A percentile compares a stretch with the other conserved stretches of the same genome.
These are phyloP conservation scores for Ichneumoninae sp. DNA, from an alignment of 2,888 invertebrate genomes.

Conservation along the genomic window DNA sequence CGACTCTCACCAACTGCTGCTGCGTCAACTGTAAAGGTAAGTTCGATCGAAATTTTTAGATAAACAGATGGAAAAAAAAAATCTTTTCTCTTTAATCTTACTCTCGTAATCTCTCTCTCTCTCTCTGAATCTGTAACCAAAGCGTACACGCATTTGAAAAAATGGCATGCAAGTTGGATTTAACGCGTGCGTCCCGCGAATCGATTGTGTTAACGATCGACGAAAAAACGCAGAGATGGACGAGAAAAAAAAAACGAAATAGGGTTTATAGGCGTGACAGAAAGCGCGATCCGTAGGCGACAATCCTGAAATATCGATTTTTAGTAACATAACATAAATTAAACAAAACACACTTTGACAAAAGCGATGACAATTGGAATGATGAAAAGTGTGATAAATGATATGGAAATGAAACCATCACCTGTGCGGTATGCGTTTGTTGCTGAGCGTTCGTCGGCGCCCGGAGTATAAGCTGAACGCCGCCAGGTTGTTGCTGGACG, in stretches of 20 bases:
- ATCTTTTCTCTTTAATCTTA: conserved; percentile 11
- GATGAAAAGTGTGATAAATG: conserved; percentile 68
- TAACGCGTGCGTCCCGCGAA: neutral
- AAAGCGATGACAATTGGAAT: conserved; percentile 40
- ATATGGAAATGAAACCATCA: conserved; percentile 78
- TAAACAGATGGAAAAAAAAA: conserved; percentile 1
- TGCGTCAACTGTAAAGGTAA: conserved; percentile 81
- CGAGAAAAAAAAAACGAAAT: no score
- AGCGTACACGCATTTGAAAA: conserved; percentile 41
- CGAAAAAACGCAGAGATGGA: conserved; percentile 6
- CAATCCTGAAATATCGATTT: conserved; percentile 27
- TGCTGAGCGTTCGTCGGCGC: conserved; percentile 86
- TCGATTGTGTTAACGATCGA: conserved; percentile 17
- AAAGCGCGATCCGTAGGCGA: conserved; percentile 22
- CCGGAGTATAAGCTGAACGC: conserved; percentile 90
- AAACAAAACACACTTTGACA: neutral
- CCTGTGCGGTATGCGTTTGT: conserved; percentile 84
- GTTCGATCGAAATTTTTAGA: conserved; percentile 25
- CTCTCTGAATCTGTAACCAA: conserved; percentile 52
- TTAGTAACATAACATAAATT: conserved; percentile 18
- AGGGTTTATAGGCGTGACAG: no score
- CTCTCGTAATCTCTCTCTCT: conserved; percentile 27
- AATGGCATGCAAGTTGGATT: conserved; percentile 29
- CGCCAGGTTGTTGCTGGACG: conserved; percentile 88
- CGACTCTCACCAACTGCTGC: conserved; percentile 87